These are phyloP conservation scores for Sycophila sp. DNA, from an alignment of 1,140 invertebrate genomes.

Conservation along the genomic window DNA sequence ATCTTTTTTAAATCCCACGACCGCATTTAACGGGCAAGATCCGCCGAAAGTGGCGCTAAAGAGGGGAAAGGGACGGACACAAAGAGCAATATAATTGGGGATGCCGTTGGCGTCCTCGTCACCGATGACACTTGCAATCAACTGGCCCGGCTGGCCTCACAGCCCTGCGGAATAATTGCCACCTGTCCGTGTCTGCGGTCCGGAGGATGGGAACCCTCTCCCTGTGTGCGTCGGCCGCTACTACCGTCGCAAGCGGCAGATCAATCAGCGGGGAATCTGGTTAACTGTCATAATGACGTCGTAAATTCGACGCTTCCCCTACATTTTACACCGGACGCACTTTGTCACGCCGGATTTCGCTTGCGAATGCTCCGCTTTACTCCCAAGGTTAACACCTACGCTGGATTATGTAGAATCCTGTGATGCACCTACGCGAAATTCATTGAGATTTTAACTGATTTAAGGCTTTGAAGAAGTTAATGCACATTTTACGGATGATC, in stretches of 20 bases:
- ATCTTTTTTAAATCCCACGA: too few relatives aligned
- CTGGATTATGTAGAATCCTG: too few relatives aligned
- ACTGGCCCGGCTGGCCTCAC: background rate
- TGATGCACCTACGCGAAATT: too few relatives aligned
- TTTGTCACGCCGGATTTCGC: too few relatives aligned
- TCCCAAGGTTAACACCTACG: too few relatives aligned
- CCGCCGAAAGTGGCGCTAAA: background rate
- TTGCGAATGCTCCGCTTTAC: too few relatives aligned
- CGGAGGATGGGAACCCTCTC: background rate
- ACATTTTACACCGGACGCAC: background rate
- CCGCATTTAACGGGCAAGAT: too few relatives aligned
- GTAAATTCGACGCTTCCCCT: background rate
- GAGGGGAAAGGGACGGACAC: background rate
- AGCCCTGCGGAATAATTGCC: background rate
- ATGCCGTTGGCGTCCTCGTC: background rate
- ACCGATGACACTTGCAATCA: slow-evolving; percentile 31
- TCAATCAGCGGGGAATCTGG: background rate
- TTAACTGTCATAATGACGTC: background rate
- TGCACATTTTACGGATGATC: too few relatives aligned
- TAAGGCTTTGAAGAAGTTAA: too few relatives aligned
- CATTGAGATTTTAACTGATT: too few relatives aligned
- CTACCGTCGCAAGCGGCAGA: background rate
- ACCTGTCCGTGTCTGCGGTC: background rate
- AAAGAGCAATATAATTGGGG: slow-evolving; percentile 24
- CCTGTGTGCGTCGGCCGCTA: background rate